Conservation (phyloP, 2,113 vertebrate species). For the Eubucco bourcierii region DNA sequence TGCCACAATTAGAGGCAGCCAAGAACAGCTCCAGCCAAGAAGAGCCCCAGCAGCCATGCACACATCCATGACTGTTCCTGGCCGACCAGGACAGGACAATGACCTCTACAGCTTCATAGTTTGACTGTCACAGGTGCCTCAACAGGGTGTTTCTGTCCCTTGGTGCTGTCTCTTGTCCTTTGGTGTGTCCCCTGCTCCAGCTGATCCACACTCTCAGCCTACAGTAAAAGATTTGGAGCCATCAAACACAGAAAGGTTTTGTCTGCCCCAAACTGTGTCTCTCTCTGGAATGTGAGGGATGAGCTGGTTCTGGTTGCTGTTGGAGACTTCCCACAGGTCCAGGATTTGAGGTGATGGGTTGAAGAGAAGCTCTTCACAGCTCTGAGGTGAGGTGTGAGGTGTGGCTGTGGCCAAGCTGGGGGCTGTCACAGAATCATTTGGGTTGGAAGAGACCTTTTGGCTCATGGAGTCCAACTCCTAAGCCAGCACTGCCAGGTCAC, state of each 20-base stretch:
- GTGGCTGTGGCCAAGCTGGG: rapidly evolving
- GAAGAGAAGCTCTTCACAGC: neutral
- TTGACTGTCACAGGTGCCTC: neutral
- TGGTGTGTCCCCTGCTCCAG: neutral
- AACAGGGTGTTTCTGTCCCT: neutral
- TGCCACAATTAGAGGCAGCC: rapidly evolving
- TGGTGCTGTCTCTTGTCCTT: too few species aligned
- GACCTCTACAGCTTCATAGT: neutral
- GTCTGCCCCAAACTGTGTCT: neutral
- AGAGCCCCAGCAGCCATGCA: rapidly evolving
- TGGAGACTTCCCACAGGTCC: neutral
- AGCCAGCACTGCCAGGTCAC: too few species aligned
- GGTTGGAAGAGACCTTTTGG: too few species aligned
- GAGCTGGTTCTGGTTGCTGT: neutral
- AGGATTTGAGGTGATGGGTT: neutral
- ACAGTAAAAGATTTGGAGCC: neutral
- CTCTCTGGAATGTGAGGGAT: neutral
- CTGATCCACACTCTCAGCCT: neutral
- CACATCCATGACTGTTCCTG: rapidly evolving
- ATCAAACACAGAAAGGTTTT: neutral
- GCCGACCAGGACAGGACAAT: rapidly evolving
- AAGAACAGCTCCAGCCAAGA: neutral
- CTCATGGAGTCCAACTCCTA: too few species aligned
- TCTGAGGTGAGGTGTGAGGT: rapidly evolving
- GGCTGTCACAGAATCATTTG: too few species aligned